phyloP scores from a whole-genome alignment of 2,797 vertebrate genomes.

The Typhlichthys eigenmanni region DNA sequence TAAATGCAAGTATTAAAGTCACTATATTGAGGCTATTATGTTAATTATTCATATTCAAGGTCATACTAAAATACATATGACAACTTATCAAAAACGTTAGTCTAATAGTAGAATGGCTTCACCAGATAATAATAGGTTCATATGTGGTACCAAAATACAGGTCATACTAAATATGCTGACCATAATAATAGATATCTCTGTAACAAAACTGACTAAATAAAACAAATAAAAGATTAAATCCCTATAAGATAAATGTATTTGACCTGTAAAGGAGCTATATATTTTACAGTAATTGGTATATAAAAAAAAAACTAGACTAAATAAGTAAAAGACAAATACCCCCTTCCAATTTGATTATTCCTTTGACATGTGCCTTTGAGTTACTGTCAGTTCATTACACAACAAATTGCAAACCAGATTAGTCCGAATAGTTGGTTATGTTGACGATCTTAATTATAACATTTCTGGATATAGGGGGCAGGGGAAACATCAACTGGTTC shows the following conservation, averaged over 20 bases:
- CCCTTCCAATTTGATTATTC: slow-evolving; percentile 2
- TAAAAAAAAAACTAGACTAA: too few relatives aligned
- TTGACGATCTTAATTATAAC: slow-evolving; percentile 2
- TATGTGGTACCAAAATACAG: slow-evolving; percentile 46
- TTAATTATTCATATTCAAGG: slow-evolving; percentile 42
- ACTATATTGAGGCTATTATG: too few relatives aligned
- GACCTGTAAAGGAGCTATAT: too few relatives aligned
- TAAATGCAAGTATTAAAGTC: too few relatives aligned
- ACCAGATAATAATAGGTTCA: slow-evolving; percentile 58
- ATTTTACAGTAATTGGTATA: too few relatives aligned
- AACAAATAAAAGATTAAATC: too few relatives aligned
- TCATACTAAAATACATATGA: slow-evolving; percentile 55
- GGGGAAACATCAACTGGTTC: not conserved
- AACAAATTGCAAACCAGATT: slow-evolving; percentile 33
- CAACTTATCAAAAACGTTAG: slow-evolving; percentile 50
- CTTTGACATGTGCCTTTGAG: slow-evolving; percentile 10
- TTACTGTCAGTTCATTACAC: slow-evolving; percentile 10
- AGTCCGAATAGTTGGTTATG: slow-evolving; percentile 28
- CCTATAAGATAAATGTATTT: not conserved
- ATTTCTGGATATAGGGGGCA: too few relatives aligned
- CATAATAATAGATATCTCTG: not conserved
- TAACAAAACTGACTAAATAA: too few relatives aligned
- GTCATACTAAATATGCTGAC: slow-evolving; percentile 28
- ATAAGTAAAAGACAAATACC: not conserved
- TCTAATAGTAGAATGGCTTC: slow-evolving; percentile 58